Percentiles rank a stretch among this genome's conserved stretches.
phyloP scores from a whole-genome alignment of 2,797 vertebrate genomes.

The Sarcoramphus papa region DNA sequence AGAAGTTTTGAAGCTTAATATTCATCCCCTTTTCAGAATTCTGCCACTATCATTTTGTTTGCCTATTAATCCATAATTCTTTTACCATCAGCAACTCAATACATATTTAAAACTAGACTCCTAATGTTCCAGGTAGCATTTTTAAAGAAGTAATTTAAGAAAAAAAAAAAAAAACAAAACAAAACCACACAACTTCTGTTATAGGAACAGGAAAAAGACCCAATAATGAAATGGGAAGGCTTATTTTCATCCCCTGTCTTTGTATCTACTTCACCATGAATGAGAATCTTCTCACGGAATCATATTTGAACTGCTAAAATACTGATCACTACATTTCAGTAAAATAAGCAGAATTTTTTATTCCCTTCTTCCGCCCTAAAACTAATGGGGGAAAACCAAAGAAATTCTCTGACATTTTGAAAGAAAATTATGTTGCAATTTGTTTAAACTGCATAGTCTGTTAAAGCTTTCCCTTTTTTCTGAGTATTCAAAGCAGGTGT shows the following conservation, averaged over 20 bases:
- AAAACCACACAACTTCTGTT: not conserved
- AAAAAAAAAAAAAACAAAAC: too few relatives aligned
- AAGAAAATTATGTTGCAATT: not conserved
- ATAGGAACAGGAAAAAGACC: not conserved
- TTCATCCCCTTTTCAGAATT: not conserved
- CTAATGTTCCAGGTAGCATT: not conserved
- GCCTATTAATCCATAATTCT: not conserved
- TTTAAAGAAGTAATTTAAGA: not conserved
- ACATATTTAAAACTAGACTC: not conserved
- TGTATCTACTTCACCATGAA: not conserved
- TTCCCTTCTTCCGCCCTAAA: not conserved
- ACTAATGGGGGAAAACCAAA: not conserved
- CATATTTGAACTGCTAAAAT: not conserved
- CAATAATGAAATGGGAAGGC: not conserved
- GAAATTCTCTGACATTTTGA: not conserved
- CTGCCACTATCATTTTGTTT: not conserved
- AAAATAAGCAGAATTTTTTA: not conserved
- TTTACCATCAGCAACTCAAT: not conserved
- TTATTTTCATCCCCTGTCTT: not conserved
- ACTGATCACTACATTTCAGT: not conserved
- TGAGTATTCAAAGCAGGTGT: not conserved
- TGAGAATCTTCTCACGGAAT: not conserved
- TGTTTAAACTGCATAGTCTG: not conserved
- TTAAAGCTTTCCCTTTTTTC: not conserved
- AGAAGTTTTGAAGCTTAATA: not conserved